Percentiles rank a stretch among this genome's conserved stretches.
Evolutionary conservation across 2,113 vertebrate species (phyloP).

Genomic region (Calidris pygmaea): DNA sequence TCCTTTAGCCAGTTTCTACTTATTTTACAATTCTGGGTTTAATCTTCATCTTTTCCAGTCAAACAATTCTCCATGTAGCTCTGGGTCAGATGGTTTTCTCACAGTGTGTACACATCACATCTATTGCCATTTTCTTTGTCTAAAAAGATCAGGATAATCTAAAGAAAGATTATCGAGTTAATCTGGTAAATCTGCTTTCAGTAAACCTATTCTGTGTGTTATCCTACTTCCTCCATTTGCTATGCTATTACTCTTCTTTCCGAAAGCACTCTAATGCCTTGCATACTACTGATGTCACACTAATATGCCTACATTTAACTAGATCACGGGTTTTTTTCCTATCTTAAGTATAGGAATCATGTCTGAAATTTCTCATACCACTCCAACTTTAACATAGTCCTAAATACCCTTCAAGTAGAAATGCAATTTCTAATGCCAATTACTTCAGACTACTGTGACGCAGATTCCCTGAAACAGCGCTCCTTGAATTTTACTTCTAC

Average conservation of each 20-base stretch:
- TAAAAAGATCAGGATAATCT: constrained; percentile 61
- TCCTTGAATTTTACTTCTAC: not conserved
- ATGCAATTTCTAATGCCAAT: not conserved
- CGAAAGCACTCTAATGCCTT: constrained; percentile 4
- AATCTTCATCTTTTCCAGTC: constrained; percentile 45
- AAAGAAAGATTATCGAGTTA: constrained; percentile 59
- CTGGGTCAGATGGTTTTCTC: constrained; percentile 45
- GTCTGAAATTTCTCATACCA: not conserved
- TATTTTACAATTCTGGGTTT: constrained; percentile 19
- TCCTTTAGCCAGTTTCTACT: constrained; percentile 29
- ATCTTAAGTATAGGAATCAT: not conserved
- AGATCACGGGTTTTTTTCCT: not conserved
- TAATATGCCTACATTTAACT: not conserved
- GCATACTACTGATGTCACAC: not conserved
- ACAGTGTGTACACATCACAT: not conserved
- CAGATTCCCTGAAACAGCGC: not conserved
- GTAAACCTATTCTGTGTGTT: constrained; percentile 63
- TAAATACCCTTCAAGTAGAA: constrained; percentile 10
- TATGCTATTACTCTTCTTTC: constrained; percentile 11
- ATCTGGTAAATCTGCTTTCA: constrained; percentile 59
- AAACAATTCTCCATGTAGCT: not conserved
- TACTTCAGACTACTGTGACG: not conserved
- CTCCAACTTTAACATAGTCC: not conserved
- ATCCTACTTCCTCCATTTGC: constrained; percentile 50
- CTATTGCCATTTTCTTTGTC: constrained; percentile 17